Evolutionary conservation across 1,140 invertebrate species (phyloP).

Genomic region (Drosophila littoralis): DNA sequence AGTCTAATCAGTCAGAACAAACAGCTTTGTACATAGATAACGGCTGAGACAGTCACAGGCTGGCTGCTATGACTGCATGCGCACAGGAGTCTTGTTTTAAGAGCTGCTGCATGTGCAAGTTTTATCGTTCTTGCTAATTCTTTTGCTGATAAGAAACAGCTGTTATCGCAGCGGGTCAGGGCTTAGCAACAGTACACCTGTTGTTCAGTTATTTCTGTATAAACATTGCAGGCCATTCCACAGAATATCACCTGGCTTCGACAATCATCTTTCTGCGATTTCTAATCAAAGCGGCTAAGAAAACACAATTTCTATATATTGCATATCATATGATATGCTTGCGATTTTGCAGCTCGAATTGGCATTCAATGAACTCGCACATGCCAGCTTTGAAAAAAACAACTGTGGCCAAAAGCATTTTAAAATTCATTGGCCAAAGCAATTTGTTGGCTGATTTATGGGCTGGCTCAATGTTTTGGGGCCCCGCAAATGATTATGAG

Average conservation of each 20-base stretch:
- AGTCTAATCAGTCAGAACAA: no score
- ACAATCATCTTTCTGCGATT: neutral
- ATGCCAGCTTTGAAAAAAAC: neutral
- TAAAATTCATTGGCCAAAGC: slow-evolving; percentile 47
- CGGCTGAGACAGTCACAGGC: neutral
- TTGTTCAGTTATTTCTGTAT: slow-evolving; percentile 2
- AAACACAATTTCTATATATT: neutral
- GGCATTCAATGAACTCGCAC: slow-evolving; percentile 22
- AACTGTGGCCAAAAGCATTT: neutral
- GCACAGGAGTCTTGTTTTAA: no score
- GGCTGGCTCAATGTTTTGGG: slow-evolving; percentile 31
- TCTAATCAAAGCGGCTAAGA: slow-evolving; percentile 20
- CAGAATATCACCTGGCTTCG: slow-evolving; percentile 10
- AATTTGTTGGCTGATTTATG: slow-evolving; percentile 46
- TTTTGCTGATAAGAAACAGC: slow-evolving; percentile 20
- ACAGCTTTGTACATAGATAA: neutral
- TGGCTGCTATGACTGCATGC: neutral
- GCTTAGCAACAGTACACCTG: neutral
- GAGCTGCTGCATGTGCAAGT: no score
- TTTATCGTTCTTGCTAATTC: no score
- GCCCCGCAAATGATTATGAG: slow-evolving; percentile 24
- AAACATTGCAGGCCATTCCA: slow-evolving; percentile 8
- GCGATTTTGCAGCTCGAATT: neutral
- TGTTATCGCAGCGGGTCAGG: neutral
- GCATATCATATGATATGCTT: slow-evolving; percentile 13